phyloP scores from a whole-genome alignment of 2,113 vertebrate species.

The Verasper variegatus region DNA sequence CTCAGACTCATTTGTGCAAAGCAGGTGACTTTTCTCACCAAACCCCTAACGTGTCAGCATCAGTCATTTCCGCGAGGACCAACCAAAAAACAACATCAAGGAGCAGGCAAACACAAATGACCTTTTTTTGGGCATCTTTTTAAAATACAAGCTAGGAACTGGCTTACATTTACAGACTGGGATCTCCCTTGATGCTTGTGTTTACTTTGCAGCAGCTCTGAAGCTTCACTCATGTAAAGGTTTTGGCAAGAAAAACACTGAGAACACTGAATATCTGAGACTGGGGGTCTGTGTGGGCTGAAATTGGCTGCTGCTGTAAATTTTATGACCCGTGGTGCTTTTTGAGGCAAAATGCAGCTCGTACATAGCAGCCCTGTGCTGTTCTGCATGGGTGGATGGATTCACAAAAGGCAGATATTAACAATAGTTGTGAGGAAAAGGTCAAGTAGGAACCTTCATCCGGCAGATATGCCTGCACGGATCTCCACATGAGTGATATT shows the following conservation, averaged over 20 bases:
- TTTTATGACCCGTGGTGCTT: neutral
- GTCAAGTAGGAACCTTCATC: conserved; percentile 39
- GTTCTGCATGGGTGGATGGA: conserved; percentile 11
- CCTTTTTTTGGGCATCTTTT: neutral
- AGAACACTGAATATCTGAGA: no score
- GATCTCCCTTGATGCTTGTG: neutral
- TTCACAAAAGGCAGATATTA: conserved; percentile 30
- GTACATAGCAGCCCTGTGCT: neutral
- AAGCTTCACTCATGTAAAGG: neutral
- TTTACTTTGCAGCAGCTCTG: conserved; percentile 15
- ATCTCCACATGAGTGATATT: conserved; percentile 38
- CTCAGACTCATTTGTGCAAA: conserved; percentile 13
- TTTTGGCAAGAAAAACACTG: neutral
- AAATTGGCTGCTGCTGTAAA: neutral
- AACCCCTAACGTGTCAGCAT: neutral
- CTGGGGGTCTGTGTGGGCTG: neutral
- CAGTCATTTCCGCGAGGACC: neutral
- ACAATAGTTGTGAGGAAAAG: conserved; percentile 45
- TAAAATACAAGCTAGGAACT: neutral
- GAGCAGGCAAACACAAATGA: neutral
- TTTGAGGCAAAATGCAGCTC: neutral
- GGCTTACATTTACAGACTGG: conserved; percentile 1
- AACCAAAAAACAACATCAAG: neutral
- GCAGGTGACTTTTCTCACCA: conserved; percentile 14
- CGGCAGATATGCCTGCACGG: neutral